Conservation (phyloP, 2,113 vertebrate genomes). For the Colaptes auratus region DNA sequence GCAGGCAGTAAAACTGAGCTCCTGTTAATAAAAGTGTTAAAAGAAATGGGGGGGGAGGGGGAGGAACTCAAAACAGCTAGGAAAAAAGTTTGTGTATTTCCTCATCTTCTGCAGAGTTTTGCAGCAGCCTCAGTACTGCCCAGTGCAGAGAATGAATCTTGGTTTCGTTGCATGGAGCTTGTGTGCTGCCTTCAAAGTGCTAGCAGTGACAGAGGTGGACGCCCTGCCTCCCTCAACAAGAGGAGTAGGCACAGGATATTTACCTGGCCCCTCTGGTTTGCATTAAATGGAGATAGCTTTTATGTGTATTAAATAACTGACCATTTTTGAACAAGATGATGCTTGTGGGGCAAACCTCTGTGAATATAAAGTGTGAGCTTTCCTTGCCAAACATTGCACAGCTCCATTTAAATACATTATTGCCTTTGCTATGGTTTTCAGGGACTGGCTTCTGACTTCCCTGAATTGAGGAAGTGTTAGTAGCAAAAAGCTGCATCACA, state of each 20-base stretch:
- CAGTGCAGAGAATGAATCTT: background rate
- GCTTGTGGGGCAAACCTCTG: background rate
- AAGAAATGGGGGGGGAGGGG: background rate
- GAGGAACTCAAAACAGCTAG: background rate
- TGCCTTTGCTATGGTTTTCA: background rate
- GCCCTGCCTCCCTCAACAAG: background rate
- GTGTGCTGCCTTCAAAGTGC: background rate
- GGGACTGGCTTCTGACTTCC: background rate
- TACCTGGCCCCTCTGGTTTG: background rate
- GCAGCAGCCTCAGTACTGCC: background rate
- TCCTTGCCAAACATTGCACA: background rate
- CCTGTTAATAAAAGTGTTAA: background rate
- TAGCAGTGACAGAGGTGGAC: background rate
- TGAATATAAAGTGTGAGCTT: background rate
- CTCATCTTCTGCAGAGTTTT: background rate
- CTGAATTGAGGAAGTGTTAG: background rate
- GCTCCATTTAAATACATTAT: background rate
- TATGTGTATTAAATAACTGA: background rate
- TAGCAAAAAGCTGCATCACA: background rate
- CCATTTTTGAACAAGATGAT: background rate
- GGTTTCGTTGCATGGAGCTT: background rate
- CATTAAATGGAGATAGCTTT: background rate
- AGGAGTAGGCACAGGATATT: background rate
- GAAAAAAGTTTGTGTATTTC: background rate
- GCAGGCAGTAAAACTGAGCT: background rate